Conservation (phyloP, 2,113 vertebrate genomes). For the Nicator chloris region DNA sequence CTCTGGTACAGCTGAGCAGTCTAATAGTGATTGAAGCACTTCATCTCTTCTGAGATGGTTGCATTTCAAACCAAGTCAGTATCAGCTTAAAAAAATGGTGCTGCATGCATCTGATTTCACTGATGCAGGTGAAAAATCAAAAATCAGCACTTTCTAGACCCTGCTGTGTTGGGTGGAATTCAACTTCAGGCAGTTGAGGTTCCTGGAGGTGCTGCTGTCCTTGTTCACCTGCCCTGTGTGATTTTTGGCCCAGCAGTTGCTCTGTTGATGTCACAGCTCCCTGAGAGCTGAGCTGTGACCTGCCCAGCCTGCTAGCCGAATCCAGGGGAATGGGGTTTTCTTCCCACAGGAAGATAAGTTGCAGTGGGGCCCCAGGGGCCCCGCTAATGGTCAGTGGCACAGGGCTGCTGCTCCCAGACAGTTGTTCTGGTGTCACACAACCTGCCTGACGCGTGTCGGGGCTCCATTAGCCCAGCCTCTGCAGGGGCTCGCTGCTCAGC, state of each 20-base stretch:
- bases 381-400: not conserved
- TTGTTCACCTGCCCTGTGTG: not conserved
- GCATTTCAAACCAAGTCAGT: not conserved
- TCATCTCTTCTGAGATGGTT: not conserved
- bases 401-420: not conserved
- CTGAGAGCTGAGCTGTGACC: not conserved
- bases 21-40: fast-evolving
- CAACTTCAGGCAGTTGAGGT: not conserved
- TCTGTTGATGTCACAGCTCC: not conserved
- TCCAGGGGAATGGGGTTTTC: not conserved
- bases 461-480: slow-evolving; percentile 6
- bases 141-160: fast-evolving
- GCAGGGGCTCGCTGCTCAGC: not conserved
- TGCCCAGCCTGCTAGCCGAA: not conserved
- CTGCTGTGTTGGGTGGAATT: not conserved
- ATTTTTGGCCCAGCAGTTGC: not conserved
- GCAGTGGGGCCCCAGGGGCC: not conserved
- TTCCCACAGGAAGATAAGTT: not conserved
- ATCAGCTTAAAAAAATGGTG: not conserved
- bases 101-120: not conserved
- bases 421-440: slow-evolving; percentile 31
- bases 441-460: not conserved
- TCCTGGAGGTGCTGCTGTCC: not conserved
- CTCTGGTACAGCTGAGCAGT: not conserved
- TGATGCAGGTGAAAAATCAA: not conserved